Evolutionary conservation across 2,888 invertebrate genomes (phyloP), one percentile per base, ranked within the genome.

Genomic region (Leptothorax acervorum): DNA sequence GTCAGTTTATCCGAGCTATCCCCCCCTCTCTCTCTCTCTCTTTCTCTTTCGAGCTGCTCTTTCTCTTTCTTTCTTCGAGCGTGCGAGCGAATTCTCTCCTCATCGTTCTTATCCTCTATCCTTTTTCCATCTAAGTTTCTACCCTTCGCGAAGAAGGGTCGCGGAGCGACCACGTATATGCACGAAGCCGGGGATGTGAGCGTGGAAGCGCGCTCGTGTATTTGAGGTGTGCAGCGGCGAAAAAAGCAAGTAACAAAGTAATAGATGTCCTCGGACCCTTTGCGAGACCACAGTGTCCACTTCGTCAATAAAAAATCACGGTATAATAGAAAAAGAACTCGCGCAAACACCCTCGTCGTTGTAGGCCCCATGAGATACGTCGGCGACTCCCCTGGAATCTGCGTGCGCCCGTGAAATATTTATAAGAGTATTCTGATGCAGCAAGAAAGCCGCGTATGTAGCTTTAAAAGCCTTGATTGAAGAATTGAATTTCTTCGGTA

Each of bases 301-400:
- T 94, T 94, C 94, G 94, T 94, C 94, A 95, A 95, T 94, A 94
- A 94, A 94, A 94, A 95, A 94, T 94, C 94, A 93, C 93, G 90
- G 91, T 90, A 90, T 94, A 93, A 94, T 94, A 94, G 94, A 94
- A 93, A 94, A 92, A 91, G 91, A 89, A 90, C 85, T 89, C 85
- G 87, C 70, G 88, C 85, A 66, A 65, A 71, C 81, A 28, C 70
- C 48, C 84, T 65, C 82, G 62, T 60, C 31, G 65, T 62, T 74
- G 83, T 81, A 57, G 84, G 68, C 85, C 90, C 90, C 90, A 81
- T 81, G 90, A 89, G 90, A 88, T 84, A 81, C 74, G 78, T 74
- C 82, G 48, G 60, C 42, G 60, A 35, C 71, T 75, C 82, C 87
- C 79, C 62, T 74, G 85, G 83, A 85, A 85, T 83, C 82, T 74